phyloP scores from a whole-genome alignment of 2,797 vertebrate genomes.

The Centroberyx gerrardi region DNA sequence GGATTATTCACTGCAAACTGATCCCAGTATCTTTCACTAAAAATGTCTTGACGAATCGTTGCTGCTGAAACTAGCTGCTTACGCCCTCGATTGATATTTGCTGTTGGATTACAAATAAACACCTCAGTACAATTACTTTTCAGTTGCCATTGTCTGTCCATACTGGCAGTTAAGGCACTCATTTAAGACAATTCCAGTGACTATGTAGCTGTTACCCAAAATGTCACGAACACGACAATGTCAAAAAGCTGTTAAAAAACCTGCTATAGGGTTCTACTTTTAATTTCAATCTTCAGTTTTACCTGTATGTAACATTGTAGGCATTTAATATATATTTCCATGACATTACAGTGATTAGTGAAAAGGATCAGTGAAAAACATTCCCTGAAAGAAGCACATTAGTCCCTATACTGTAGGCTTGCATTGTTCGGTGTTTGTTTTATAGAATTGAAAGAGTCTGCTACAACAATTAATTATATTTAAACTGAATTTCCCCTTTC shows the following conservation, averaged over 20 bases:
- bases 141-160: conserved; percentile 25
- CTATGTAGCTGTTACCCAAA: not conserved
- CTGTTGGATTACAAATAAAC: conserved; percentile 24
- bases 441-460: too few relatives aligned
- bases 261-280: not conserved
- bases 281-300: too few relatives aligned
- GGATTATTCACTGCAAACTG: conserved; percentile 71
- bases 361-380: too few relatives aligned
- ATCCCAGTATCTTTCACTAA: conserved; percentile 65
- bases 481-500: not conserved
- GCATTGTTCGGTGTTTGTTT: too few relatives aligned
- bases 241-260: not conserved
- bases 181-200: not conserved
- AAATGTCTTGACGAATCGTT: conserved; percentile 58
- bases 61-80: conserved; percentile 55
- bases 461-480: not conserved
- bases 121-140: conserved; percentile 42
- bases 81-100: conserved; percentile 57
- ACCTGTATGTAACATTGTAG: too few relatives aligned
- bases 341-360: too few relatives aligned
- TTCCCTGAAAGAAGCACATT: too few relatives aligned
- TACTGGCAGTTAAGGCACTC: not conserved
- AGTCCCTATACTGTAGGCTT: too few relatives aligned
- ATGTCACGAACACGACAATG: not conserved
- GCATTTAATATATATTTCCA: too few relatives aligned